These are phyloP conservation scores for Micronycteris hirsuta DNA, from an alignment of 2,113 vertebrate species.

Conservation along the genomic window DNA sequence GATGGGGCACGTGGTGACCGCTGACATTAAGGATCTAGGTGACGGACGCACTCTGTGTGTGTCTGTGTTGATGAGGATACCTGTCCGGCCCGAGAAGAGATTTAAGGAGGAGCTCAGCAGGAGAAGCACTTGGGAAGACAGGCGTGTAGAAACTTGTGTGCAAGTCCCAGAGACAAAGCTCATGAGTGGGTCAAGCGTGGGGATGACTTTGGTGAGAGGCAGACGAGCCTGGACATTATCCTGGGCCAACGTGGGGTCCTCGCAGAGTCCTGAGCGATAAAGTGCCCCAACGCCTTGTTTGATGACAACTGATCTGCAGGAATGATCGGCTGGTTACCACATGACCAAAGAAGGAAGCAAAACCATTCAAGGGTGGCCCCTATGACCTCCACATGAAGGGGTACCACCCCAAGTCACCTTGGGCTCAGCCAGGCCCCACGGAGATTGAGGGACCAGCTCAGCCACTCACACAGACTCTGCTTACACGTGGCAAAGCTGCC, in stretches of 20 bases:
- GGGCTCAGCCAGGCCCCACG: neutral
- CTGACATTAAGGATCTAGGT: rapidly evolving
- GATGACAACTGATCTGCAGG: neutral
- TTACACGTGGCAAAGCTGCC: neutral
- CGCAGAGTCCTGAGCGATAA: neutral
- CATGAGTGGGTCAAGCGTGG: neutral
- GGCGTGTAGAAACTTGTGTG: neutral
- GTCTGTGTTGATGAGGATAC: neutral
- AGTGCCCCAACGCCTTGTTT: neutral
- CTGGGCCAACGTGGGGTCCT: neutral
- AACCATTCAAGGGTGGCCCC: neutral
- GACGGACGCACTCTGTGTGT: rapidly evolving
- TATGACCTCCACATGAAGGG: neutral
- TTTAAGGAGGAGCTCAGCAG: neutral
- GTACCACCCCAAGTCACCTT: neutral
- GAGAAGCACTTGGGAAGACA: neutral
- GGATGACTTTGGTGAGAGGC: neutral
- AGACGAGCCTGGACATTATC: neutral
- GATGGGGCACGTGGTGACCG: rapidly evolving
- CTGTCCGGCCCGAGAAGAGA: neutral
- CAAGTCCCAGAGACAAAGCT: neutral
- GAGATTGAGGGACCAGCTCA: neutral
- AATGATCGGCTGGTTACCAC: neutral
- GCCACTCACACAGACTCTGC: neutral
- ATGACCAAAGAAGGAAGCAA: neutral